Conservation (phyloP, 2,797 vertebrate species). For the Platyrinchus mystaceus region DNA sequence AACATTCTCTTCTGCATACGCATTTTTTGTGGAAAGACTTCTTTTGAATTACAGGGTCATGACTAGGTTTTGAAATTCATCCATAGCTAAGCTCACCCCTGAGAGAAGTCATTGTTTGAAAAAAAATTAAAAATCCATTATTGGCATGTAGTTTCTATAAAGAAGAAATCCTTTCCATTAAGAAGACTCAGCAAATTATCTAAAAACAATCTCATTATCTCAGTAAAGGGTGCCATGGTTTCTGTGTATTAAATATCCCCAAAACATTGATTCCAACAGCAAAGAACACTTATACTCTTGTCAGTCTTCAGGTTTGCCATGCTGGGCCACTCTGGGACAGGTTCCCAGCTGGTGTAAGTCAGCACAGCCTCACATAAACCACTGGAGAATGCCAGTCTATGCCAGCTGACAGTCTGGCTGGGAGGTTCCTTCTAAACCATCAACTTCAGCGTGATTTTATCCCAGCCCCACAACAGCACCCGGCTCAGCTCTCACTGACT, state of each 20-base stretch:
- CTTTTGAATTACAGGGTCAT: neutral
- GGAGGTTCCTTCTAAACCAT: neutral
- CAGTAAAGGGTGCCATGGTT: neutral
- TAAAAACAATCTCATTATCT: neutral
- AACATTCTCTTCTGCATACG: constrained; percentile 23
- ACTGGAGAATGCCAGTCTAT: neutral
- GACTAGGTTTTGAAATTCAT: neutral
- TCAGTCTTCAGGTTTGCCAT: neutral
- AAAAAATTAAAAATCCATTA: neutral
- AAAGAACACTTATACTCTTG: neutral
- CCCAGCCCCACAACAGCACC: neutral
- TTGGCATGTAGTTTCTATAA: neutral
- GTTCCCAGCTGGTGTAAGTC: neutral
- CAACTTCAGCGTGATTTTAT: neutral
- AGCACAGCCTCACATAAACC: neutral
- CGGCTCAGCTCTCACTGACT: neutral
- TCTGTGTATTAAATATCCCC: neutral
- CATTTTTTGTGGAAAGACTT: neutral
- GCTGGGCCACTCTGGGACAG: neutral
- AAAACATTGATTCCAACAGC: neutral
- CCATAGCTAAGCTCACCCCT: neutral
- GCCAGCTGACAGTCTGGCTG: neutral
- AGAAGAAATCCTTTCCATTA: neutral
- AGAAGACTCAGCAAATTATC: neutral
- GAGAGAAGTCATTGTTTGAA: neutral